Evolutionary conservation across 2,797 vertebrate genomes (phyloP), one percentile per base, ranked within the genome.

Genomic region (Astyanax mexicanus): DNA sequence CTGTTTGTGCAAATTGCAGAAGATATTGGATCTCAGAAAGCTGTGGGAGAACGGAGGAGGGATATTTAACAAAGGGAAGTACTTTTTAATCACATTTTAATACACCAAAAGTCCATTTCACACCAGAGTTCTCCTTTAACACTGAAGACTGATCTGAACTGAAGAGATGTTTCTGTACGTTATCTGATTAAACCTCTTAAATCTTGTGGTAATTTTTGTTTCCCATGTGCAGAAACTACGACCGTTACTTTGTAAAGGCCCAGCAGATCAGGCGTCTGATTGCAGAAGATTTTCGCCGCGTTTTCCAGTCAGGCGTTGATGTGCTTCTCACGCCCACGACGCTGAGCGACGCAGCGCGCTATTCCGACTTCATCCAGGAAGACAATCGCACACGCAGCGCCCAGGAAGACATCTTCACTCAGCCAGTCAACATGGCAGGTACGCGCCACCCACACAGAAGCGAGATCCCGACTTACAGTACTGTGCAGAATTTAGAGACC

Each of bases 391-490:
- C 97, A 0, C 96, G 98, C 86, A 97, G 96, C 0, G 38, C 90
- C 0, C 95, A 99, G 86, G 95, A 95, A 66, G 98, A 99, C 52
- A 75, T 99, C 79, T 95, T 99, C 42, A 98, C 98, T 0, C 96
- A 98, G 83, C 93, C 96, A 25, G 96, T 89, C 78, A 99, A 99
- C 87, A 92, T 98, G 89, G 96, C 98, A 90, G 98, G 98, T 98
- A 86, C 4, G 32, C 21, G 8, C 4, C 38, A n/a, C 13, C 9
- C n/a, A 4, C 25, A 61, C 17, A 45, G n/a, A n/a, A n/a, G n/a
- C n/a, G 29, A 32, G 29, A 32, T 32, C 29, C 5, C 32, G 2
- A 5, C 29, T 32, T 32, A 2, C 29, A 32, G 29, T 2, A 32
- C 29, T 5, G 2, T 32, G 29, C 2, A 5, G 29, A 29, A 5